phyloP scores from a whole-genome alignment of 2,888 invertebrate species.

The Pollenia griseotomentosa region DNA sequence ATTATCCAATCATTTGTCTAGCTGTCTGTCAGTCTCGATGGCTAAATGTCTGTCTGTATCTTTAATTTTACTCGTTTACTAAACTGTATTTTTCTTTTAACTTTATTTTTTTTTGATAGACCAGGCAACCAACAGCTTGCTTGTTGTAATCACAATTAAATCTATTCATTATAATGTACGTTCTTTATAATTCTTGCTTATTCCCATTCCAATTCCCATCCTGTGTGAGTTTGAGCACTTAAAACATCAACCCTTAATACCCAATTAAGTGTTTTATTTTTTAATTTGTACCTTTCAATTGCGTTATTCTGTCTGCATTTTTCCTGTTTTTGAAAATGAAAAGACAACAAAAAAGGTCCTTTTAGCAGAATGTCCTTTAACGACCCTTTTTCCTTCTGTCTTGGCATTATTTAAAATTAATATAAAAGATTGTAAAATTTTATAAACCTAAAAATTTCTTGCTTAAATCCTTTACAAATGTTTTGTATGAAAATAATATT shows the following conservation, averaged over 20 bases:
- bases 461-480: constrained; percentile 42
- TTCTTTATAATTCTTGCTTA: constrained; percentile 29
- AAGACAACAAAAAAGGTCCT: constrained; percentile 22
- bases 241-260: constrained; percentile 69
- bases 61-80: not conserved
- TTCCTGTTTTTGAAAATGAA: constrained; percentile 20
- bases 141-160: constrained; percentile 68
- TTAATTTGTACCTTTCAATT: constrained; percentile 49
- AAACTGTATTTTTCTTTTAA: constrained; percentile 24
- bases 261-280: constrained; percentile 69
- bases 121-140: constrained; percentile 69
- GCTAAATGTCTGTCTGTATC: constrained; percentile 13
- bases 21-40: constrained; percentile 8
- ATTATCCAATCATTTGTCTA: constrained; percentile 32
- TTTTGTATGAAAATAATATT: constrained; percentile 47
- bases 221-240: constrained; percentile 26
- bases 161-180: constrained; percentile 59
- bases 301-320: not conserved
- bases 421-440: constrained; percentile 9
- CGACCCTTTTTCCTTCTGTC: constrained; percentile 1
- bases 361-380: constrained; percentile 45
- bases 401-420: constrained; percentile 25
- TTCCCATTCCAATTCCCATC: constrained; percentile 32
- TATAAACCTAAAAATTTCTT: constrained; percentile 20
- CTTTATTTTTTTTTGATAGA: constrained; percentile 34